These are phyloP conservation scores for Liodrosophila aerea DNA, from an alignment of 2,888 invertebrate genomes.

Conservation along the genomic window DNA sequence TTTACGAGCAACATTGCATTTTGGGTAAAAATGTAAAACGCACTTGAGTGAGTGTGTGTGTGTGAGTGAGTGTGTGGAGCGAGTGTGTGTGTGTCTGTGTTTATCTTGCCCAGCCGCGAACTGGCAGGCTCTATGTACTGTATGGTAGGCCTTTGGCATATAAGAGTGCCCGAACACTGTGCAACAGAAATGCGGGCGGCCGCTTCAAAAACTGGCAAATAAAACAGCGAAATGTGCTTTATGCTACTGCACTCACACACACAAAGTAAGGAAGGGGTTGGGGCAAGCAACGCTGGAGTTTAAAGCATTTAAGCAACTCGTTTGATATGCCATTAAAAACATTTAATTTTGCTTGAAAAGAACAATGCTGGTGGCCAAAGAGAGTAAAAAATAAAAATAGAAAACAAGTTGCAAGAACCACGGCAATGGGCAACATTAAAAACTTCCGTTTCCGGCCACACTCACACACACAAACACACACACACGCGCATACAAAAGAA, in stretches of 20 bases:
- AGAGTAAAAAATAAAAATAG: slow-evolving; percentile 1
- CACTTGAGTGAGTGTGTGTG: slow-evolving; percentile 40
- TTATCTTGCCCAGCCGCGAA: slow-evolving; percentile 60
- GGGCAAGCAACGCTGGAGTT: slow-evolving; percentile 19
- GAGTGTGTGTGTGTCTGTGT: slow-evolving; percentile 39
- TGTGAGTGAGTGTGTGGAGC: slow-evolving; percentile 3
- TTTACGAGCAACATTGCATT: slow-evolving; percentile 72
- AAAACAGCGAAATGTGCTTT: slow-evolving; percentile 63
- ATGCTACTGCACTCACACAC: slow-evolving; percentile 24
- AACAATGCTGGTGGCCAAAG: slow-evolving; percentile 45
- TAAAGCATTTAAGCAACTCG: slow-evolving; percentile 44
- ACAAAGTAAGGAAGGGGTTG: background rate
- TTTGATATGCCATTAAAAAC: slow-evolving; percentile 41
- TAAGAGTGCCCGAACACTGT: slow-evolving; percentile 31
- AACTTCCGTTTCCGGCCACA: slow-evolving; percentile 72
- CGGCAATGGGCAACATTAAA: slow-evolving; percentile 70
- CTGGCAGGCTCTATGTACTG: slow-evolving; percentile 26
- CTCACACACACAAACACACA: slow-evolving; percentile 21
- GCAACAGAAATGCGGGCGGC: slow-evolving; percentile 71
- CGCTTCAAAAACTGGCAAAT: slow-evolving; percentile 45
- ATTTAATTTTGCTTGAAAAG: slow-evolving; percentile 60
- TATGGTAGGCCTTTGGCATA: slow-evolving; percentile 59
- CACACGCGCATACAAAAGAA: slow-evolving; percentile 49
- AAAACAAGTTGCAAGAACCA: slow-evolving; percentile 29
- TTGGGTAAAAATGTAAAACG: slow-evolving; percentile 68